phyloP scores from a whole-genome alignment of 2,113 vertebrate species.

The Pipra filicauda region DNA sequence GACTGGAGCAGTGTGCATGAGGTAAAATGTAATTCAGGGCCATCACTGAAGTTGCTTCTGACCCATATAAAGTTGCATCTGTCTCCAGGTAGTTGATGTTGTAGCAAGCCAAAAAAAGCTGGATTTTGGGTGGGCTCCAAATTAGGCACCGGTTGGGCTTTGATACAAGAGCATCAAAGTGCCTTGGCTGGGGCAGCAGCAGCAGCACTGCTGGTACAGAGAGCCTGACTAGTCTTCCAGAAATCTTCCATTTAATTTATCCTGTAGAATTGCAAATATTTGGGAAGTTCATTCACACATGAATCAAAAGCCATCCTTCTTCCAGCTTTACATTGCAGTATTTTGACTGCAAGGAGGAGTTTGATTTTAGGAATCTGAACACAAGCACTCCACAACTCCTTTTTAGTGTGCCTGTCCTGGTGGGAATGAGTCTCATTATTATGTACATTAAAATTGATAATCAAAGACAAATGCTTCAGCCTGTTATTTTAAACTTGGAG shows the following conservation, averaged over 20 bases:
- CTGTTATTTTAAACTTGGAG: slow-evolving; percentile 24
- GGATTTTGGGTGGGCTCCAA: background rate
- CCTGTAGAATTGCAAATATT: background rate
- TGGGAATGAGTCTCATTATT: background rate
- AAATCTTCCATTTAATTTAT: background rate
- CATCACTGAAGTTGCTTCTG: background rate
- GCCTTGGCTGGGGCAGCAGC: background rate
- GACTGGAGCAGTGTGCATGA: background rate
- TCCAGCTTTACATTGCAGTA: background rate
- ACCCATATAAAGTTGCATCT: background rate
- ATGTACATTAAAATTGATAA: slow-evolving; percentile 35
- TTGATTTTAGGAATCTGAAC: background rate
- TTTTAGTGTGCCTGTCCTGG: background rate
- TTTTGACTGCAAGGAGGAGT: background rate
- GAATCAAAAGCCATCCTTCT: background rate
- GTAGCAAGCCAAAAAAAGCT: background rate
- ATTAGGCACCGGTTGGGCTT: background rate
- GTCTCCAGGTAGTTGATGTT: background rate
- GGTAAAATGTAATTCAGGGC: background rate
- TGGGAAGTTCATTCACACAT: background rate
- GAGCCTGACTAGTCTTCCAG: background rate
- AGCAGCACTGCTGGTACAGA: background rate
- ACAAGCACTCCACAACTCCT: background rate
- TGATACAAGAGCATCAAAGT: background rate
- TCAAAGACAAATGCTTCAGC: slow-evolving; percentile 3